Conservation (phyloP, 1,140 invertebrate genomes). For the Microplitis mediator region DNA sequence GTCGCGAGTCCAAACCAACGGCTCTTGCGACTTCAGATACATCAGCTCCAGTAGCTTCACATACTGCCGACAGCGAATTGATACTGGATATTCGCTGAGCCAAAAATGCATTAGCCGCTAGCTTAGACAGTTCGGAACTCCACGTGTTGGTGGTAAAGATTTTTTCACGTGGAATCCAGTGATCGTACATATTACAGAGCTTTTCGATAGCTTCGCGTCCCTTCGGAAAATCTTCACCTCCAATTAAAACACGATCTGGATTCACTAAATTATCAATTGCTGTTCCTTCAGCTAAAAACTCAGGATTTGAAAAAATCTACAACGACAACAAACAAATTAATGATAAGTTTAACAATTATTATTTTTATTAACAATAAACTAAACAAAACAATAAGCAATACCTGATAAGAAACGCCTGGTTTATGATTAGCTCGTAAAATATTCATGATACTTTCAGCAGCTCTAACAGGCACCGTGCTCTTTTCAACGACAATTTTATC, state of each 20-base stretch:
- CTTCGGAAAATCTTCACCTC: slow-evolving; percentile 88
- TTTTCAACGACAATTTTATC: slow-evolving; percentile 99
- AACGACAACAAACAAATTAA: slow-evolving; percentile 50
- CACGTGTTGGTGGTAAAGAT: slow-evolving; percentile 99
- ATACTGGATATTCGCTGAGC: slow-evolving; percentile 99
- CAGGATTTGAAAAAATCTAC: slow-evolving; percentile 97
- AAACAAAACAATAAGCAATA: slow-evolving; percentile 36
- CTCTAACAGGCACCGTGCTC: slow-evolving; percentile 97
- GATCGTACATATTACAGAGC: slow-evolving; percentile 88
- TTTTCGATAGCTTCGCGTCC: slow-evolving; percentile 85
- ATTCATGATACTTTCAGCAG: slow-evolving; percentile 95
- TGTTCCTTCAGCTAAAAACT: slow-evolving; percentile 98
- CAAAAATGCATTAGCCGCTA: slow-evolving; percentile 97
- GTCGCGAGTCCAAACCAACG: slow-evolving; percentile 91
- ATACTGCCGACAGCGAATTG: slow-evolving; percentile 96
- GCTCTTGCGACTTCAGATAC: slow-evolving; percentile 95
- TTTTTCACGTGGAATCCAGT: slow-evolving; percentile 92
- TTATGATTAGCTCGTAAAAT: slow-evolving; percentile 91
- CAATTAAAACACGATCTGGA: slow-evolving; percentile 96
- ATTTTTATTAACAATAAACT: not conserved
- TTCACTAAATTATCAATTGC: slow-evolving; percentile 93
- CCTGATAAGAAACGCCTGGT: slow-evolving; percentile 74
- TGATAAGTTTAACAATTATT: no score
- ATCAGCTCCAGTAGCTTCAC: slow-evolving; percentile 97
- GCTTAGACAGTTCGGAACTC: slow-evolving; percentile 98